These are phyloP conservation scores for Suillia variegata DNA, from an alignment of 2,888 invertebrate genomes.

Conservation along the genomic window DNA sequence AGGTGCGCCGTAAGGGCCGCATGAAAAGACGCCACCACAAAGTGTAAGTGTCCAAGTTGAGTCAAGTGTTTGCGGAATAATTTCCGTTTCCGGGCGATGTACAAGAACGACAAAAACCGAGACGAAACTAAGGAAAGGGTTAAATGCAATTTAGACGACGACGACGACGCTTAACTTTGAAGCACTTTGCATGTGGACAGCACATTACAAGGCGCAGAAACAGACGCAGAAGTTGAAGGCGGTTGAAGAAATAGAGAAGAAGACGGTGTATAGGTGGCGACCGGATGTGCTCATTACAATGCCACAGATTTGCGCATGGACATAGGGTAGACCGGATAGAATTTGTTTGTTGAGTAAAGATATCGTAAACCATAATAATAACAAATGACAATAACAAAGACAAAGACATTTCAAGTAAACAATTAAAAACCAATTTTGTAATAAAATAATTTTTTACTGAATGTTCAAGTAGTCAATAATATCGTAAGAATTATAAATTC, in stretches of 20 bases:
- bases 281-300: neutral
- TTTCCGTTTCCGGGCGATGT: slow-evolving; percentile 43
- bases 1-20: neutral
- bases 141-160: neutral
- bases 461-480: too few species aligned
- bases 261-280: neutral
- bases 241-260: too few species aligned
- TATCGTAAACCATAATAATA: too few species aligned
- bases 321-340: neutral
- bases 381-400: too few species aligned
- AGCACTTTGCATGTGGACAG: neutral
- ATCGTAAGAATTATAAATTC: too few species aligned
- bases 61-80: slow-evolving; percentile 48
- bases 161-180: too few species aligned
- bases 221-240: too few species aligned
- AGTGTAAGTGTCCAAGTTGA: neutral
- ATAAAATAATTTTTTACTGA: too few species aligned
- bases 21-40: neutral
- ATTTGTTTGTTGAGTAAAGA: too few species aligned
- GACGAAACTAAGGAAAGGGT: neutral
- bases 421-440: too few species aligned
- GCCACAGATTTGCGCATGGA: neutral
- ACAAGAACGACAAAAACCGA: neutral
- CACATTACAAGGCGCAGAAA: neutral
- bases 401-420: too few species aligned